Percentiles rank a stretch among this genome's conserved stretches.
These are phyloP conservation scores for Grammomys dolichurus DNA, from an alignment of 2,113 vertebrate species.

Conservation along the genomic window DNA sequence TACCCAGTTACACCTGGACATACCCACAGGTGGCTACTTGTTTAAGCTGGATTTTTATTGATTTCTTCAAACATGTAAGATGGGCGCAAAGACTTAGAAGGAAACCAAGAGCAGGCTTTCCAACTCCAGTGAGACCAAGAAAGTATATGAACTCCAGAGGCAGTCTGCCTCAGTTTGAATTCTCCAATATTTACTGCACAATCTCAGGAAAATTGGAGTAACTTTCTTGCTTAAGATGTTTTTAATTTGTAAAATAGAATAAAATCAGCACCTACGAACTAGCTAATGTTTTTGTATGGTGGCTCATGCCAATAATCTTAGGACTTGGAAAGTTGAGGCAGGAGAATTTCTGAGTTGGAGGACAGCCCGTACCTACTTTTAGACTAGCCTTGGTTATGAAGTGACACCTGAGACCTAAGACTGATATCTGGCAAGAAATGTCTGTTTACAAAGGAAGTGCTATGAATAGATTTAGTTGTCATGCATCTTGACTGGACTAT, in stretches of 20 bases:
- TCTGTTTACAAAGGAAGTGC: neutral
- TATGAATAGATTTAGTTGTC: neutral
- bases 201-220: neutral
- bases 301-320: neutral
- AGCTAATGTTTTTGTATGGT: neutral
- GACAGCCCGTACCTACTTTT: neutral
- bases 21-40: neutral
- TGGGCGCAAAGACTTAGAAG: neutral
- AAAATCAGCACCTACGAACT: neutral
- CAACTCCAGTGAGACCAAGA: neutral
- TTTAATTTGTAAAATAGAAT: slow-evolving; percentile 25
- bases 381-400: neutral
- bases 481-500: neutral
- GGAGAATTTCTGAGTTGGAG: neutral
- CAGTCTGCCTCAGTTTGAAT: neutral
- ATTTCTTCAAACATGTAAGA: neutral
- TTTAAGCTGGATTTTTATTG: neutral
- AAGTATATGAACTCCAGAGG: neutral
- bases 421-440: neutral
- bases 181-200: neutral
- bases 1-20: neutral
- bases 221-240: neutral
- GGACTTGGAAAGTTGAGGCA: neutral
- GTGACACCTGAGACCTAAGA: neutral
- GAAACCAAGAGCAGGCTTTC: neutral